These are phyloP conservation scores for Tenodera sinensis DNA, from an alignment of 2,888 invertebrate species.

Conservation along the genomic window DNA sequence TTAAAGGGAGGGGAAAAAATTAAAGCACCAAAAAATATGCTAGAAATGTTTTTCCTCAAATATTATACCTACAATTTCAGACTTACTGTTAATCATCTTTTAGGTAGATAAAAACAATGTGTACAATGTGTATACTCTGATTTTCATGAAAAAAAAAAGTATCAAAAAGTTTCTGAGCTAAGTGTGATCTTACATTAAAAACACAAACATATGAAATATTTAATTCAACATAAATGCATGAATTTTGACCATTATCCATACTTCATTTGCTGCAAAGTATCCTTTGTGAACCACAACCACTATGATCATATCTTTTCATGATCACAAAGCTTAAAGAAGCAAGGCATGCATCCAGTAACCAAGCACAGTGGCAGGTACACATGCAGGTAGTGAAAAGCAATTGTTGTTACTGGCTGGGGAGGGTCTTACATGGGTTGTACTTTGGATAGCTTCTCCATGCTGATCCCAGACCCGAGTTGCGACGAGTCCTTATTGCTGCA, in stretches of 20 bases:
- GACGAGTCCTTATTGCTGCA: conserved; percentile 82
- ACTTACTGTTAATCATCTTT: not conserved
- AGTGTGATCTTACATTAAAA: not conserved
- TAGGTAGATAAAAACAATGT: no score
- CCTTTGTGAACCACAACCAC: not conserved
- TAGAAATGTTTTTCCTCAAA: not conserved
- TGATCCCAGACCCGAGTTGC: conserved; percentile 50
- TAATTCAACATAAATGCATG: not conserved
- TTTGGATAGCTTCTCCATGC: conserved; percentile 50
- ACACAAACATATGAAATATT: not conserved
- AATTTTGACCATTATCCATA: not conserved
- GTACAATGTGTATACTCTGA: not conserved
- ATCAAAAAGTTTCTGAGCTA: not conserved
- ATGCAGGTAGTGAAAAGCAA: conserved; percentile 2
- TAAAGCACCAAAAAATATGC: not conserved
- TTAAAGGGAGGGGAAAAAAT: not conserved
- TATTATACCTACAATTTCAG: not conserved
- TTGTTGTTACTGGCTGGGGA: conserved; percentile 17
- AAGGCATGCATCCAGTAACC: not conserved
- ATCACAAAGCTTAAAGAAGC: not conserved
- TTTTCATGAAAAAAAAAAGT: not conserved
- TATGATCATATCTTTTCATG: not conserved
- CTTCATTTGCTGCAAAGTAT: not conserved
- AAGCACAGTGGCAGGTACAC: not conserved
- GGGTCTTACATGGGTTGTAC: conserved; percentile 48